Base-by-base conservation (phyloP, 2,888 invertebrate species). In the Cyclophora albipunctata region DNA sequence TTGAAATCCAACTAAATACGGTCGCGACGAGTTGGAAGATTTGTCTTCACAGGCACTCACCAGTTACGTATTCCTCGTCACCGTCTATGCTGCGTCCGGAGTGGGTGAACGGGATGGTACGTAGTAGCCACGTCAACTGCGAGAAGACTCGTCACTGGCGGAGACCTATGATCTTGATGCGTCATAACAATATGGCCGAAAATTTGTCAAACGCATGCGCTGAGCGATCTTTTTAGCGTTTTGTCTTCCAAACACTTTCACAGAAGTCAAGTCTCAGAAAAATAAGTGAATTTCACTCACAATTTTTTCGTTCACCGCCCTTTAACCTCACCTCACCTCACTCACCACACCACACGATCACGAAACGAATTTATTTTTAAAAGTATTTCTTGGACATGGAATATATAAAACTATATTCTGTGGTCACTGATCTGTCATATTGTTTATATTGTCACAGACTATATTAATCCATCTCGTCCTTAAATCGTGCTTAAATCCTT, bases 31-130 rank as follows among this genome's bases (percentile, higher is more conserved):
- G 77, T 84, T 80, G 84, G 80, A 84, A 87, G 84, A 84, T 81
- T 80, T 75, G 86, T 84, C 87, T 87, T 85, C 85, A 79, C 80
- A 81, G 91, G 92, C 92, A 93, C 93, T 93, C 93, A 94, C 93
- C 93, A 93, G 94, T 95, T 95, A 95, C 95, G 95, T 95, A 94
- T 94, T 94, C 94, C 93, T 95, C 95, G 95, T 95, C 95, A 95
- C 95, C 93, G 93, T 93, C 91, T 94, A 94, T 94, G 94, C 94
- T 93, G 95, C 94, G 93, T 94, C 94, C 93, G 94, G 95, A 95
- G 93, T 95, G 95, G 95, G 94, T 93, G 94, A 94, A 92, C 92
- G 93, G 92, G 92, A 92, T 92, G 92, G 94, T 95, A 95, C 95
- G 95, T 95, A 95, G 94, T 92, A 93, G 94, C 94, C 94, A 94